Base-by-base conservation (phyloP, 2,888 invertebrate species). In the Phania funesta region DNA sequence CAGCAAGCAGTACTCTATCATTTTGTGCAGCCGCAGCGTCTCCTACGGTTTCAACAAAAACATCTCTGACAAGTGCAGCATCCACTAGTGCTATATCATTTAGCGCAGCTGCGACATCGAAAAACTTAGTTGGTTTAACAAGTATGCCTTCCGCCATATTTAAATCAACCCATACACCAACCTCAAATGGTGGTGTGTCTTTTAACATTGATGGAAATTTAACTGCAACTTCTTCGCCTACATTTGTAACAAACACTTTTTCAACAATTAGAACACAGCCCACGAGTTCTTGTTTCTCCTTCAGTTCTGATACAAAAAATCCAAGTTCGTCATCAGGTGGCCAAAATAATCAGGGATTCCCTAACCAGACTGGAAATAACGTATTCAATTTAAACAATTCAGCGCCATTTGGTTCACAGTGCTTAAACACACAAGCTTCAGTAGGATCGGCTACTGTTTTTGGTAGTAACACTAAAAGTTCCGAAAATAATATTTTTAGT, bases 401-500 rank as follows among this genome's bases (percentile, higher is more conserved):
- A 7, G 11, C 38, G 2, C 2, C 16, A 1, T 67, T 68, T 24
- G 35, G 32, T 9, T 26, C 50, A 9, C 58, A 48, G 16, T 50
- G 13, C 24, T 24, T 52, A 13, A 48, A 41, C 18, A 5, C 48
- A n/a, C 20, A 44, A 48, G 3, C 71, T 22, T n/a, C 65, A 24
- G 38, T 46, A 22, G 3, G 35, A 8, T 26, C 71, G 8, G 13
- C 52, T 44, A 2, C 62, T 16, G n/a, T 46, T 18, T 81, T 65
- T 52, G 50, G 24, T n/a, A 65, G n/a, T n/a, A n/a, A 35, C 20
- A n/a, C 46, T 8, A 46, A 35, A 3, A 65, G 32, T 24, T 13
- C 62, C 8, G 46, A 83, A 11, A 20, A 65, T 7, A 84, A 81
- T 73, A 38, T 79, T 8, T 86, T 84, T 35, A 73, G 74, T 8